phyloP scores from a whole-genome alignment of 2,888 invertebrate genomes.

The Bombylius major region DNA sequence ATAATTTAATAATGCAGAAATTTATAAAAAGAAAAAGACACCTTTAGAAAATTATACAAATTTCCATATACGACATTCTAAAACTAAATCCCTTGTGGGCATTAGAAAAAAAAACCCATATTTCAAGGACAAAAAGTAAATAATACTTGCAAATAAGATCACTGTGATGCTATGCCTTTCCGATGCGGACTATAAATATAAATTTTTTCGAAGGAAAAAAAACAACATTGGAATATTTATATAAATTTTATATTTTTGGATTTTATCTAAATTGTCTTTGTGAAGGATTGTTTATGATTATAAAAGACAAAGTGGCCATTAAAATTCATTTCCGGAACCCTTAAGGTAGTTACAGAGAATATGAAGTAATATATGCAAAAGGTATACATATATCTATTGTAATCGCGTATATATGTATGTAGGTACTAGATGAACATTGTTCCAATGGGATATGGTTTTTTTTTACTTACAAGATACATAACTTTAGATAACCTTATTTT shows the following conservation, averaged over 20 bases:
- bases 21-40: too few species aligned
- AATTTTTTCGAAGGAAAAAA: too few species aligned
- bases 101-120: not conserved
- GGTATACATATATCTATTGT: too few species aligned
- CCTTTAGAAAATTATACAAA: too few species aligned
- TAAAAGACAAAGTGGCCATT: constrained; percentile 14
- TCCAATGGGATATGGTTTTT: not conserved
- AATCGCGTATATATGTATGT: not conserved
- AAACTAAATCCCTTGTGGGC: not conserved
- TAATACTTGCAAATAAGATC: not conserved
- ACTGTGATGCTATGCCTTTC: too few species aligned
- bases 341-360: not conserved
- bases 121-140: not conserved
- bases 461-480: not conserved
- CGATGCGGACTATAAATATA: too few species aligned
- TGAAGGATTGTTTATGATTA: constrained; percentile 12
- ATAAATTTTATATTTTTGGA: not conserved
- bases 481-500: constrained; percentile 12
- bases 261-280: constrained; percentile 14
- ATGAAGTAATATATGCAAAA: too few species aligned
- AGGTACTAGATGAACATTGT: not conserved
- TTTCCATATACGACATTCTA: too few species aligned
- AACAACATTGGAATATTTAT: too few species aligned
- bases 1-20: too few species aligned
- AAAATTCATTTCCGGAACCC: constrained; percentile 13